These are phyloP conservation scores for Chrysogorgia sp. DNA, from an alignment of 92 coral and sea anemone species.

Conservation along the genomic window DNA sequence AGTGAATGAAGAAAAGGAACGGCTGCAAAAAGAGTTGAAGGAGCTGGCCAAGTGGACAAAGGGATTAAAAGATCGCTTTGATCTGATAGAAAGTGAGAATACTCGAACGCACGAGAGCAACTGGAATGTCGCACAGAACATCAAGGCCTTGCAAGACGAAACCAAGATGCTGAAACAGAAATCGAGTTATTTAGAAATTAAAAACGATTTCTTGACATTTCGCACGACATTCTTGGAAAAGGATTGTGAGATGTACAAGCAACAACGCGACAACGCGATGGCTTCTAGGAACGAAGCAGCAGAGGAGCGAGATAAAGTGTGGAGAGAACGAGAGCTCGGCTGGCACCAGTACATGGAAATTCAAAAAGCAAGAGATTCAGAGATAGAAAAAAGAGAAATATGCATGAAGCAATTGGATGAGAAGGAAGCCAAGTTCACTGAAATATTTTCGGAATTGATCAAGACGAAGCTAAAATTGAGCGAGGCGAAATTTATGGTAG, in stretches of 20 bases:
- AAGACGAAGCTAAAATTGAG: neutral
- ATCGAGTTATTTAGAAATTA: neutral
- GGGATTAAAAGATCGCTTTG: slow-evolving; percentile 3
- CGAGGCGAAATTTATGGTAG: slow-evolving; percentile 1
- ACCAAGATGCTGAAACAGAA: neutral
- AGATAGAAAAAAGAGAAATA: neutral
- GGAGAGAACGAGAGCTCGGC: neutral
- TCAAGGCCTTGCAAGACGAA: neutral
- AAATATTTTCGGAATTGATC: neutral
- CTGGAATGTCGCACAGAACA: neutral
- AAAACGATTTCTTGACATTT: neutral
- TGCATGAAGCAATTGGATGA: neutral
- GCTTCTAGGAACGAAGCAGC: neutral
- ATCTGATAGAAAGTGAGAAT: neutral
- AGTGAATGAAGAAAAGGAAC: neutral
- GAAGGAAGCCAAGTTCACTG: neutral
- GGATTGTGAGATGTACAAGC: neutral
- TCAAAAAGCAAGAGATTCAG: neutral
- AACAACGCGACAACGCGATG: neutral
- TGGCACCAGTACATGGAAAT: neutral
- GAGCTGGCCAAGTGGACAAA: slow-evolving; percentile 1
- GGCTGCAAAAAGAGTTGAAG: neutral
- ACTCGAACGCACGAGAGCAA: neutral
- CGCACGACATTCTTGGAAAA: neutral
- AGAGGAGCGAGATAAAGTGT: neutral